Percentiles rank a stretch among this genome's conserved stretches.
These are phyloP conservation scores for Agonopterix alstromeriana DNA, from an alignment of 2,888 invertebrate genomes.

Conservation along the genomic window DNA sequence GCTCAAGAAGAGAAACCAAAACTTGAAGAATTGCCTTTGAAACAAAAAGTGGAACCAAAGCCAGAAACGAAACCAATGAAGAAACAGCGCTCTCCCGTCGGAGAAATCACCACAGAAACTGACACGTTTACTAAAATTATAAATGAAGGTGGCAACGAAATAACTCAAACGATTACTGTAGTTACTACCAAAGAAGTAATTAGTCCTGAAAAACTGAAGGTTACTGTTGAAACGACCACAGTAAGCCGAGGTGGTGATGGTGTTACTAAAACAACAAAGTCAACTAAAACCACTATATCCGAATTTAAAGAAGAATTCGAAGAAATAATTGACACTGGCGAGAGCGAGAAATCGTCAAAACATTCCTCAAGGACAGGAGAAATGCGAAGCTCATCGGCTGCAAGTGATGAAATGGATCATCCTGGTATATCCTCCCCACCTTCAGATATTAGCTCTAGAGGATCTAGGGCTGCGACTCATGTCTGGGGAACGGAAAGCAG, in stretches of 20 bases:
- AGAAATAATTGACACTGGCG: constrained; percentile 61
- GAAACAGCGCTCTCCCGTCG: constrained; percentile 62
- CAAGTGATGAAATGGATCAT: constrained; percentile 79
- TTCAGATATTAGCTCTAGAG: constrained; percentile 79
- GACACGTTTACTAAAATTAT: constrained; percentile 63
- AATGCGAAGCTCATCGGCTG: constrained; percentile 77
- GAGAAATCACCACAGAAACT: constrained; percentile 65
- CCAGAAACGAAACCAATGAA: constrained; percentile 34
- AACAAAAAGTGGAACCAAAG: constrained; percentile 30
- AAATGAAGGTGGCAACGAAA: constrained; percentile 61
- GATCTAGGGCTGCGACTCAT: constrained; percentile 73
- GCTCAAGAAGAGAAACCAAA: constrained; percentile 32
- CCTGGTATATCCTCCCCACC: constrained; percentile 74
- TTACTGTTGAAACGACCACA: constrained; percentile 67
- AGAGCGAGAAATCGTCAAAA: constrained; percentile 70
- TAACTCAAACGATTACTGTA: constrained; percentile 67
- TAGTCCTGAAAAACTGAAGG: constrained; percentile 65
- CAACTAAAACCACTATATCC: constrained; percentile 70
- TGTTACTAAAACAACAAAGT: constrained; percentile 66
- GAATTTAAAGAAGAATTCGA: constrained; percentile 69
- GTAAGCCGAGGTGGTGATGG: constrained; percentile 65
- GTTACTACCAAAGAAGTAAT: constrained; percentile 68
- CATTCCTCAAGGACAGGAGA: constrained; percentile 70
- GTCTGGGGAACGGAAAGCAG: constrained; percentile 73
- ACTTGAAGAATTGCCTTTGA: constrained; percentile 27